Evolutionary conservation across 2,888 invertebrate species (phyloP).

Genomic region (Calameuta filiformis): DNA sequence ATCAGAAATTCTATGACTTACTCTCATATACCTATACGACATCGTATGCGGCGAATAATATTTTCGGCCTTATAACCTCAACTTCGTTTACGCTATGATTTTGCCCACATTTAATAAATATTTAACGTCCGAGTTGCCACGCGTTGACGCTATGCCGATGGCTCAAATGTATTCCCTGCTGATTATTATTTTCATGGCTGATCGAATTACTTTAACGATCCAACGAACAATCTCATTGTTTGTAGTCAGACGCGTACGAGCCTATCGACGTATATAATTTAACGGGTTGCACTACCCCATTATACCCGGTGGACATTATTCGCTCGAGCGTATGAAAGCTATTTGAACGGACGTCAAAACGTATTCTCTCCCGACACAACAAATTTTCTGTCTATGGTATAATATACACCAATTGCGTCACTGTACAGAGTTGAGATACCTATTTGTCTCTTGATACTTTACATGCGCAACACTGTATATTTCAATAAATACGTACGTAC

Average conservation of each 20-base stretch:
- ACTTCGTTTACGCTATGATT: too few relatives aligned
- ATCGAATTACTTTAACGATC: background rate
- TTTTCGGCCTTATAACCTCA: background rate
- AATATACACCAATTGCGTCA: background rate
- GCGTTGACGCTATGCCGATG: background rate
- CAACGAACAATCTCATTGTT: background rate
- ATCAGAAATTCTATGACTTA: background rate
- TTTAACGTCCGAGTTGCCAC: background rate
- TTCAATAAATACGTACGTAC: background rate
- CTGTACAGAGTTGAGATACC: background rate
- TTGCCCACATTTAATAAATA: background rate
- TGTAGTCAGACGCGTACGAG: background rate
- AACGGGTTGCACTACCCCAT: background rate
- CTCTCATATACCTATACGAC: too few relatives aligned
- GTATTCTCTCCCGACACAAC: background rate
- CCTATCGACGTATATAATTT: background rate
- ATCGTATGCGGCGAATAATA: background rate
- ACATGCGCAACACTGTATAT: background rate
- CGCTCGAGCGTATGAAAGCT: background rate
- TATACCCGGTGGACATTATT: background rate
- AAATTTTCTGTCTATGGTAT: background rate
- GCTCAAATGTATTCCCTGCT: background rate
- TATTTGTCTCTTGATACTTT: background rate
- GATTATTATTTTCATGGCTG: background rate
- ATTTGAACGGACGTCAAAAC: background rate